Evolutionary conservation across 1,140 invertebrate species (phyloP).

Genomic region (Holotrichia oblita): DNA sequence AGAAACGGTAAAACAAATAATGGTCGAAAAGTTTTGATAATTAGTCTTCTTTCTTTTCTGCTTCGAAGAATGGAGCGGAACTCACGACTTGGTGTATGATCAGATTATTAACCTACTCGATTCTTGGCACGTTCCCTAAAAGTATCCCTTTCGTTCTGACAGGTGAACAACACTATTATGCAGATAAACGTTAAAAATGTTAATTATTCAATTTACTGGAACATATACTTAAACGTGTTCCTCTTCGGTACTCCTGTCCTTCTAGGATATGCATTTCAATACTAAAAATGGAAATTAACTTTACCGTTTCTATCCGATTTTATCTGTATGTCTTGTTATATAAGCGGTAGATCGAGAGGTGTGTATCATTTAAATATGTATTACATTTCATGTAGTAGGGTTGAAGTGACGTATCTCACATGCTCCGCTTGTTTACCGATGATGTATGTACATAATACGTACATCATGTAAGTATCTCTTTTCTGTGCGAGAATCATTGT

Average conservation of each 20-base stretch:
- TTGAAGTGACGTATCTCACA: neutral
- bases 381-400: neutral
- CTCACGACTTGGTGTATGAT: neutral
- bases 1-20: slow-evolving; percentile 17
- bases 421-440: neutral
- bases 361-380: neutral
- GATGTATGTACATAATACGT: too few relatives aligned
- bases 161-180: slow-evolving; percentile 12
- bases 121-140: neutral
- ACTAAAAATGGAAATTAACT: slow-evolving; percentile 17
- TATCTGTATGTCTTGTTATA: neutral
- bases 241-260: neutral
- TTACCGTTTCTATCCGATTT: slow-evolving; percentile 11
- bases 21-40: neutral
- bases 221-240: slow-evolving; percentile 12
- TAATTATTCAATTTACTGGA: neutral
- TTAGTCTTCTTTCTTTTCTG: neutral
- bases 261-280: neutral
- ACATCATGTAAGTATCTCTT: too few relatives aligned
- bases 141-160: neutral
- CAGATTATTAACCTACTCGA: slow-evolving; percentile 4
- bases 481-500: too few relatives aligned
- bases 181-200: slow-evolving; percentile 2
- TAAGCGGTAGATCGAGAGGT: neutral
- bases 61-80: neutral